Conservation (phyloP, 2,888 invertebrate species). For the Serrognathus titanus region DNA sequence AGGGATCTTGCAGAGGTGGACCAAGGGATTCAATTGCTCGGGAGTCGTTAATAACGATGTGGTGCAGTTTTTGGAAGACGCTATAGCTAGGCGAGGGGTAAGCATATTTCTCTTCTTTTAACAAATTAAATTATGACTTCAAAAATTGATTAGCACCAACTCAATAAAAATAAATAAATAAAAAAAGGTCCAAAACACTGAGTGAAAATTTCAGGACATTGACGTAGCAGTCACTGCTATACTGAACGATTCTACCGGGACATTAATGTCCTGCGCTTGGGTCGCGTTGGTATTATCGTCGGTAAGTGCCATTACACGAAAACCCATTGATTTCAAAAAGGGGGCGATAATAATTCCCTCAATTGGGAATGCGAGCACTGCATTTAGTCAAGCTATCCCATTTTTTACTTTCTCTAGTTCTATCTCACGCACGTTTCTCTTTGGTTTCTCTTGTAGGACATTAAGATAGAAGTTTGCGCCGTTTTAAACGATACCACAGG, state of each 20-base stretch:
- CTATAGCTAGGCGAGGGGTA: constrained; percentile 83
- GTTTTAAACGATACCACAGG: constrained; percentile 97
- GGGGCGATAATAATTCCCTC: no score
- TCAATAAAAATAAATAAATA: no score
- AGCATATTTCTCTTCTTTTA: constrained; percentile 42
- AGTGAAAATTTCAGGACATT: constrained; percentile 62
- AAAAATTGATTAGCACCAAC: neutral
- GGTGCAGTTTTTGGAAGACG: constrained; percentile 81
- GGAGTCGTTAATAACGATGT: constrained; percentile 91
- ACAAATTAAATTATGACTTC: neutral
- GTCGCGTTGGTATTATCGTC: constrained; percentile 78
- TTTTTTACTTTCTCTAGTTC: constrained; percentile 1
- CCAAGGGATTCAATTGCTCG: constrained; percentile 92
- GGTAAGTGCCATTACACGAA: constrained; percentile 55
- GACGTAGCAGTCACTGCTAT: constrained; percentile 83
- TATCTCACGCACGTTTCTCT: constrained; percentile 11
- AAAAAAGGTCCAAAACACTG: neutral
- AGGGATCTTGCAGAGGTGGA: constrained; percentile 87
- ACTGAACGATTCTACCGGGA: constrained; percentile 92
- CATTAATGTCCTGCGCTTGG: constrained; percentile 90
- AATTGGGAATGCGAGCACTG: neutral
- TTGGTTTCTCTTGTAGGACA: constrained; percentile 73
- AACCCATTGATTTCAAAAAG: neutral
- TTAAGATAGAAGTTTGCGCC: constrained; percentile 89
- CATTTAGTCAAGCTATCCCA: neutral